Evolutionary conservation across 2,113 vertebrate genomes (phyloP), one percentile per base, ranked within the genome.

Genomic region (Scomber colias): DNA sequence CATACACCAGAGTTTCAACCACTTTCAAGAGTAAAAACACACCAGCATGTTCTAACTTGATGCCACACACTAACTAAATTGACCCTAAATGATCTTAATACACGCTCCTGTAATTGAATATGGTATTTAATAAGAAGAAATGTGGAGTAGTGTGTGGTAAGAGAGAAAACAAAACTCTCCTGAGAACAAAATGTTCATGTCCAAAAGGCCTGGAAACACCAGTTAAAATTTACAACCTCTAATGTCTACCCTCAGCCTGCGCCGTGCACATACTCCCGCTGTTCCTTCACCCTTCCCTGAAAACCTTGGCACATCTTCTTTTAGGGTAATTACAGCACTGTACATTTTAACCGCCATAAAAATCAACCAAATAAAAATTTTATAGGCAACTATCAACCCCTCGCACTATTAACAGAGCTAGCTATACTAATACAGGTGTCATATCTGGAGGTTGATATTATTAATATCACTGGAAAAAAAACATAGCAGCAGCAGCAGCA

Each of bases 101-200:
- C 16, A 67, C 5, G 19, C 27, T 35, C 46, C 35, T 3, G 13
- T 16, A 13, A 17, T 35, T 49, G 2, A 71, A 51, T 54, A 3
- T 19, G n/a, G 16, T 30, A 55, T 72, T 50, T 63, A 35, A 76
- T 55, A 3, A 61, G 19, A 17, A 62, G 2, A 2, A 1, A 72
- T 51, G 10, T 53, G 8, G 79, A 44, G 40, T 7, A 51, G 35
- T 75, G 55, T 7, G 17, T 45, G 19, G 31, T 59, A 5, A 54
- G 30, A 72, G 16, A 35, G 2, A 56, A 8, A 79, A 56, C 4
- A 35, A 57, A 81, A 66, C 40, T 81, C 57, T 67, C 54, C 21
- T 12, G 61, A 81, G 73, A 83, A 81, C 69, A 60, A 65, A 83
- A 69, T 78, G 66, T 75, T 69, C 61, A 77, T 27, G 44, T 62